These are phyloP conservation scores for Diglossa brunneiventris DNA, from an alignment of 2,113 vertebrate species.

Conservation along the genomic window DNA sequence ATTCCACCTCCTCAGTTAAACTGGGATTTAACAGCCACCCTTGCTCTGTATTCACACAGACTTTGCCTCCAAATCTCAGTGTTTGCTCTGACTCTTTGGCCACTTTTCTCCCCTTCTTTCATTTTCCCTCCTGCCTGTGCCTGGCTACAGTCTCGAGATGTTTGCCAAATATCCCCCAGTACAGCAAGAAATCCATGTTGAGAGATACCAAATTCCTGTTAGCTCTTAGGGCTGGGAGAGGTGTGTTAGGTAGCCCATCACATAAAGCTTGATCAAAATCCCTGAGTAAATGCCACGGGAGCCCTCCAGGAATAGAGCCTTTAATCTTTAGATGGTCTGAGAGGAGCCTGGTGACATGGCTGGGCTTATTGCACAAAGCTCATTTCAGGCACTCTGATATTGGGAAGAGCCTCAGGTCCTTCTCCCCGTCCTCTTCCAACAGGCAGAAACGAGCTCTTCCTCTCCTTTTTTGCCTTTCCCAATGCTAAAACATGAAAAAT, in stretches of 20 bases:
- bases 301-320: slow-evolving; percentile 65
- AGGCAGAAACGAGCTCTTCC: not conserved
- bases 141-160: slow-evolving; percentile 48
- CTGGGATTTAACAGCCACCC: not conserved
- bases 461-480: not conserved
- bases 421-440: not conserved
- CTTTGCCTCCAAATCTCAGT: not conserved
- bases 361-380: slow-evolving; percentile 61
- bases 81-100: slow-evolving; percentile 37
- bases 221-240: slow-evolving; percentile 58
- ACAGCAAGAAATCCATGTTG: slow-evolving; percentile 52
- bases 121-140: slow-evolving; percentile 10
- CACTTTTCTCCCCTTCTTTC: not conserved
- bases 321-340: slow-evolving; percentile 53
- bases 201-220: slow-evolving; percentile 55
- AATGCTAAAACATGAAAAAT: not conserved
- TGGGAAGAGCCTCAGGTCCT: slow-evolving; percentile 4
- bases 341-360: slow-evolving; percentile 60
- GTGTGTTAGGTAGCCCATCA: slow-evolving; percentile 65
- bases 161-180: slow-evolving; percentile 59
- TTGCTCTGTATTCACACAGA: not conserved
- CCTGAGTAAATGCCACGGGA: slow-evolving; percentile 69
- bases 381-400: slow-evolving; percentile 9
- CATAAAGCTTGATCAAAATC: slow-evolving; percentile 60
- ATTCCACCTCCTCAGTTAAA: not conserved